phyloP scores from a whole-genome alignment of 1,140 invertebrate genomes.

The Neoseiulus cucumeris region DNA sequence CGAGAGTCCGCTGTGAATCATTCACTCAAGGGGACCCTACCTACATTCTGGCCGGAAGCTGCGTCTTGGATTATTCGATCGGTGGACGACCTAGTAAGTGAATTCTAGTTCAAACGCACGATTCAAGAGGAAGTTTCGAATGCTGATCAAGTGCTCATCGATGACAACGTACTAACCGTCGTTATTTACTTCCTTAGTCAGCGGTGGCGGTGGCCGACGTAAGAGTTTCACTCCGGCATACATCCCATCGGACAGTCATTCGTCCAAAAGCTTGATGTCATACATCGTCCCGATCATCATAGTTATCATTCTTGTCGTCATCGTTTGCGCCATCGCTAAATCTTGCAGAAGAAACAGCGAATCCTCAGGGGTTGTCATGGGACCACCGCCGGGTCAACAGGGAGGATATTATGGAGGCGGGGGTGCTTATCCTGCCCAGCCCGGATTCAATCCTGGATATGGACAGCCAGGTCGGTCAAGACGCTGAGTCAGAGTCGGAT shows the following conservation, averaged over 20 bases:
- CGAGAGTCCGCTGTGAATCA: neutral
- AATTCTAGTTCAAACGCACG: neutral
- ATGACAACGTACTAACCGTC: neutral
- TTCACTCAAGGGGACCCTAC: neutral
- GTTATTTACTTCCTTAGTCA: neutral
- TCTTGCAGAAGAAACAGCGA: neutral
- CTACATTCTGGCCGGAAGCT: neutral
- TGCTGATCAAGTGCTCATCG: neutral
- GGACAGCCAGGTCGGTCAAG: neutral
- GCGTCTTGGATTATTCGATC: neutral
- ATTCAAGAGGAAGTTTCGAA: neutral
- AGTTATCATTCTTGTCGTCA: neutral
- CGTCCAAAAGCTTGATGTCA: neutral
- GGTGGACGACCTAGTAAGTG: neutral
- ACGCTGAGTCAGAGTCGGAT: too few species aligned
- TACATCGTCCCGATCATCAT: conserved; percentile 7
- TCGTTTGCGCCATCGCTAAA: neutral
- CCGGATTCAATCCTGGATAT: conserved; percentile 1
- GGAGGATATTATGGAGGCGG: neutral
- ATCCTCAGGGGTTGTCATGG: neutral
- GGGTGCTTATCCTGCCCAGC: neutral
- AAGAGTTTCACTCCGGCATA: neutral
- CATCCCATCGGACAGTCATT: neutral
- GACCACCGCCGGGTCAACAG: neutral
- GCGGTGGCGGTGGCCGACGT: neutral